Evolutionary conservation across 1,140 invertebrate genomes (phyloP).

Genomic region (Drosophila insularis): DNA sequence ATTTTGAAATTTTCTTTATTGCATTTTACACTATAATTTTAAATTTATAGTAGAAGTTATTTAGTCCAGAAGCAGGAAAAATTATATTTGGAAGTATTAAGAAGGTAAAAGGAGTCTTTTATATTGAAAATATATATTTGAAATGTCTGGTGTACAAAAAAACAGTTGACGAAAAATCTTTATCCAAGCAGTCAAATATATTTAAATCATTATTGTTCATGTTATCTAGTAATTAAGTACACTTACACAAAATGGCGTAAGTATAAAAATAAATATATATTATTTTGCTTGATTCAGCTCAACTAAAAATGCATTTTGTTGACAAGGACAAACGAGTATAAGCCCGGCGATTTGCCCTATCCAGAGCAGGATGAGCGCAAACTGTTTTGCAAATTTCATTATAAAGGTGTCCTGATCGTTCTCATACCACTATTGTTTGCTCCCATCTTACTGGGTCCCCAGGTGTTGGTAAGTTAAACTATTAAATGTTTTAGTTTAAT

Average conservation of each 20-base stretch:
- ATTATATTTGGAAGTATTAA: no score
- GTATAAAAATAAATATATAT: neutral
- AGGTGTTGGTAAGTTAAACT: constrained; percentile 20
- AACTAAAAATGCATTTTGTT: no score
- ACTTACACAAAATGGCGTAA: neutral
- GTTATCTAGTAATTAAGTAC: neutral
- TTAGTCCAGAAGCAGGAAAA: no score
- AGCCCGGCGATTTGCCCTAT: constrained; percentile 33
- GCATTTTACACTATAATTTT: no score
- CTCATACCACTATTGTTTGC: constrained; percentile 35
- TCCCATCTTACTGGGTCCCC: constrained; percentile 32
- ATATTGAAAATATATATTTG: no score
- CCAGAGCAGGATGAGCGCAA: constrained; percentile 43
- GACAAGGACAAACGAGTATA: constrained; percentile 35
- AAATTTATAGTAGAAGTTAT: no score
- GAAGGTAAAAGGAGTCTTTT: no score
- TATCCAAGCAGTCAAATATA: neutral
- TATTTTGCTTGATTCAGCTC: neutral
- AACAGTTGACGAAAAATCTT: no score
- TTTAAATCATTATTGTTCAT: neutral
- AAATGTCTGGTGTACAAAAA: no score
- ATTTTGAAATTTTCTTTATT: no score
- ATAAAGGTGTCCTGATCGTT: constrained; percentile 51
- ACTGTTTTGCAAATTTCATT: constrained; percentile 53
- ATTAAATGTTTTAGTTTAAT: no score